Evolutionary conservation across 1,140 invertebrate species (phyloP).

Genomic region (Drosophila simulans): DNA sequence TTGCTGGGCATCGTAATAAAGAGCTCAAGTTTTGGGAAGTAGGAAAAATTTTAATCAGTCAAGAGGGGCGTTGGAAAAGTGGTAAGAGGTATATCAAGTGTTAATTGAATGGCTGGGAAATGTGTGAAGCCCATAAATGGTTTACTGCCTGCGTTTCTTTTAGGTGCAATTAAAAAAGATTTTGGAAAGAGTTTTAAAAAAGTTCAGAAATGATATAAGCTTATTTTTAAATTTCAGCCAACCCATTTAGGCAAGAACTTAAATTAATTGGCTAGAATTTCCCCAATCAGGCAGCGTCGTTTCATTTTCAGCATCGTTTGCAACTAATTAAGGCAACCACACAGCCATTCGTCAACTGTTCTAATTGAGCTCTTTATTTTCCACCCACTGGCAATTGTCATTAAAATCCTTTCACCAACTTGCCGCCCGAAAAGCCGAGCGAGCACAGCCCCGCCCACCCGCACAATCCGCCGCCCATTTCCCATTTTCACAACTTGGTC

Average conservation of each 20-base stretch:
- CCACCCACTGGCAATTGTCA: constrained; percentile 8
- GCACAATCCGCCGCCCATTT: background rate
- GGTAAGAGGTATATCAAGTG: constrained; percentile 30
- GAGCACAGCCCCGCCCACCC: constrained; percentile 5
- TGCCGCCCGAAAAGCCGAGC: constrained; percentile 4
- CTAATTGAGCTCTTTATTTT: constrained; percentile 64
- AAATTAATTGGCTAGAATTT: background rate
- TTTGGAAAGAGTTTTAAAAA: background rate
- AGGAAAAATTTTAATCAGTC: constrained; percentile 57
- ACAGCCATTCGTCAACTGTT: constrained; percentile 20
- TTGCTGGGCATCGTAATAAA: constrained; percentile 60
- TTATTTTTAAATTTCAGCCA: background rate
- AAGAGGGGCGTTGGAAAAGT: constrained; percentile 13
- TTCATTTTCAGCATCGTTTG: background rate
- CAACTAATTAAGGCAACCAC: constrained; percentile 27
- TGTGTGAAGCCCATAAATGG: constrained; percentile 36
- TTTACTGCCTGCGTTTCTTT: constrained; percentile 17
- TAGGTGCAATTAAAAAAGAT: constrained; percentile 14
- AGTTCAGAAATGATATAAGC: background rate
- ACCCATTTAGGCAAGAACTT: background rate
- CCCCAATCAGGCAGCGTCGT: background rate
- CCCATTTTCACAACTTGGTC: constrained; percentile 9
- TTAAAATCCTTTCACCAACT: constrained; percentile 26
- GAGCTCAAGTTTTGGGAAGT: constrained; percentile 57
- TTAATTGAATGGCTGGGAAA: constrained; percentile 53